Percentiles rank a stretch among this genome's conserved stretches.
Evolutionary conservation across 2,113 vertebrate genomes (phyloP).

Genomic region (Ciconia stormi): DNA sequence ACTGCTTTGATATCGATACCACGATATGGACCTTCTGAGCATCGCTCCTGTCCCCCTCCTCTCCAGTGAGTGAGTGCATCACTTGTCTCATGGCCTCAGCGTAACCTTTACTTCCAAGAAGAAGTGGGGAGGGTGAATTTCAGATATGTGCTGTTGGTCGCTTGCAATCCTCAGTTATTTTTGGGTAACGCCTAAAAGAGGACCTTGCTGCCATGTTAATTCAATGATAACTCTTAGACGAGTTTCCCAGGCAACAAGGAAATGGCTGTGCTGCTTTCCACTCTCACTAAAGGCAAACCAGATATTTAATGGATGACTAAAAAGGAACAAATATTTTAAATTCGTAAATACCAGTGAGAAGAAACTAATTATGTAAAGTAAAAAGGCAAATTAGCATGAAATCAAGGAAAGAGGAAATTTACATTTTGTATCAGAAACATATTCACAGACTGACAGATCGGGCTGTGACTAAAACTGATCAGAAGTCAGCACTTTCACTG

Average conservation of each 20-base stretch:
- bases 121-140: neutral
- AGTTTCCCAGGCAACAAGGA: constrained; percentile 19
- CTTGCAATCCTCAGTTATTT: neutral
- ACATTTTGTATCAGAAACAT: neutral
- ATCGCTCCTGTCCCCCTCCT: neutral
- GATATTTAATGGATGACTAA: neutral
- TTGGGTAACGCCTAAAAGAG: neutral
- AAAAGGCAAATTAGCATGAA: neutral
- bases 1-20: neutral
- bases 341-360: neutral
- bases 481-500: neutral
- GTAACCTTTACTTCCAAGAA: neutral
- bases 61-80: accelerated
- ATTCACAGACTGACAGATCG: neutral
- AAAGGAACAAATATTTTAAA: neutral
- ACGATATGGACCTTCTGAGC: neutral
- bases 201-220: neutral
- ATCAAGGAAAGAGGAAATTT: neutral
- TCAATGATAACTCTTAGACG: neutral
- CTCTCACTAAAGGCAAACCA: neutral
- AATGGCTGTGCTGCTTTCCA: neutral
- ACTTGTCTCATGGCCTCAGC: accelerated
- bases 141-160: neutral
- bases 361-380: neutral
- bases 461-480: neutral